Conservation (phyloP, 2,113 vertebrate genomes). For the Toxotes jaculatrix region DNA sequence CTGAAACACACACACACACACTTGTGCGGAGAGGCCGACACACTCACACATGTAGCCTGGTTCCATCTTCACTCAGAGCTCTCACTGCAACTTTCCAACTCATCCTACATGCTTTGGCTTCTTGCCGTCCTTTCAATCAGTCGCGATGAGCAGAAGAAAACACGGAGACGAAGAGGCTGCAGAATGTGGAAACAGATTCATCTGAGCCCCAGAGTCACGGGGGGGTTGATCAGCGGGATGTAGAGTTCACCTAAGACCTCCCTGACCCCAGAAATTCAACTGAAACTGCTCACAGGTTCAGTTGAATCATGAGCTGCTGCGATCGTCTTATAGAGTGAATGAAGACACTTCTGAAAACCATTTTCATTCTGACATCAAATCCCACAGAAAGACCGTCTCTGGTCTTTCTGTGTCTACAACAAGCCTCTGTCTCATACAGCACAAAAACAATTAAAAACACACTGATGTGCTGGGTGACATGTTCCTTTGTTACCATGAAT, state of each 20-base stretch:
- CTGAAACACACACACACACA: constrained; percentile 47
- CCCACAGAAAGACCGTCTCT: too few relatives aligned
- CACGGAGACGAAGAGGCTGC: constrained; percentile 49
- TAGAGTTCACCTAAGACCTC: constrained; percentile 49
- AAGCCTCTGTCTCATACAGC: too few relatives aligned
- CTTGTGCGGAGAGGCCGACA: not conserved
- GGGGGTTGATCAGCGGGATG: constrained; percentile 51
- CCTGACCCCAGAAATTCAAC: constrained; percentile 5
- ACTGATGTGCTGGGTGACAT: too few relatives aligned
- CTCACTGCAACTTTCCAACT: constrained; percentile 72
- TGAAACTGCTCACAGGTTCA: not conserved
- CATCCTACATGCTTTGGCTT: constrained; percentile 75
- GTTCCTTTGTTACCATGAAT: too few relatives aligned
- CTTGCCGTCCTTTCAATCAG: constrained; percentile 65
- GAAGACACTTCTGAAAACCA: not conserved
- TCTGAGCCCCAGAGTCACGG: constrained; percentile 59
- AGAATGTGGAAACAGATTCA: constrained; percentile 76
- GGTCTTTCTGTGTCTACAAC: too few relatives aligned
- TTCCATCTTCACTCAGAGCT: constrained; percentile 67
- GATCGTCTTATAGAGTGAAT: not conserved
- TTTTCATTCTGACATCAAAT: too few relatives aligned
- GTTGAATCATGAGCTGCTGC: not conserved
- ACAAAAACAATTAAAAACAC: too few relatives aligned
- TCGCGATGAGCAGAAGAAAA: constrained; percentile 54
- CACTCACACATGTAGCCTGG: constrained; percentile 32